Evolutionary conservation across 2,888 invertebrate genomes (phyloP), one percentile per base, ranked within the genome.

Genomic region (Erpobdella octoculata): DNA sequence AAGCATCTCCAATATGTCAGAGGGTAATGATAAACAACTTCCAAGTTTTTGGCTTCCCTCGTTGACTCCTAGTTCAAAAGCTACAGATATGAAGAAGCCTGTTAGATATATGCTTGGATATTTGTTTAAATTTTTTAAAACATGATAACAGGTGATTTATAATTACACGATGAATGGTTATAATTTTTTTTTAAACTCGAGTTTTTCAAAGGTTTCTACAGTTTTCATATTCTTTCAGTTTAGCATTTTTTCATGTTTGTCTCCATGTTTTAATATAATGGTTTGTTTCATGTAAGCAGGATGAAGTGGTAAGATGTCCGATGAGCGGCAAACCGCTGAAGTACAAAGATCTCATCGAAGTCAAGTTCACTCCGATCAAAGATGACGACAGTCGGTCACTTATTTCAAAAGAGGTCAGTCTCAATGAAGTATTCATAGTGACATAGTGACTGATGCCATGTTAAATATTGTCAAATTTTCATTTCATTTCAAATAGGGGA

Each of bases 21-120:
- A 89, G 78, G 90, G 89, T 0, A 87, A 89, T 79, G 89, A 91
- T 72, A 91, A 91, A 80, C 85, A 89, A 75, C 84, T 96, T 61
- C 95, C 96, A 0, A 93, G 93, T 84, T 97, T 95, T 83, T 97
- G 97, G 97, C 87, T 97, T 72, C 97, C 98, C 0, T 90, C 91
- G 0, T 89, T 94, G 81, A 90, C 94, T 12, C 95, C 95, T 0
- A 89, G 90, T 80, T 91, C 93, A 0, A 89, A 89, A 76, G 84
- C 87, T 74, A 85, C 88, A 0, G 89, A 88, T 79, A 79, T 91
- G 0, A 84, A 88, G 72, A 92, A 92, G 82, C 92, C 92, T n/a
- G 89, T 88, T 82, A 83, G 84, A 81, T n/a, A n/a, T n/a, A n/a
- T n/a, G n/a, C n/a, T n/a, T n/a, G n/a, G n/a, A n/a, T n/a, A n/a